phyloP scores from a whole-genome alignment of 2,113 vertebrate genomes.

The Pelecanoides urinatrix region DNA sequence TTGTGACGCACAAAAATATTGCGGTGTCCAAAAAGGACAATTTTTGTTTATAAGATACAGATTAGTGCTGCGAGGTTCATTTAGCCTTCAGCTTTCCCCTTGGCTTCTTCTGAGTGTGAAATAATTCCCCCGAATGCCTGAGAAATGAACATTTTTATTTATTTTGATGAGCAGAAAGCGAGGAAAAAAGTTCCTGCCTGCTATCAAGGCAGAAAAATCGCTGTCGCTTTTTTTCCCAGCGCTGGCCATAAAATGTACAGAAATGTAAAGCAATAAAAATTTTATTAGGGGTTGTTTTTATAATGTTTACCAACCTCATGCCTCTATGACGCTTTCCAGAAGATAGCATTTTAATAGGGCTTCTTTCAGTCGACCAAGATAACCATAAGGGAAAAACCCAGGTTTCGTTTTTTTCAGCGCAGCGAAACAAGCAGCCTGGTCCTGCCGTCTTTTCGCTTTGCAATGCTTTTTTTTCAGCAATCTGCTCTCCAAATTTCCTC shows the following conservation, averaged over 20 bases:
- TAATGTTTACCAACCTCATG: slow-evolving; percentile 46
- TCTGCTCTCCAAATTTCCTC: not conserved
- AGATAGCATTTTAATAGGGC: slow-evolving; percentile 44
- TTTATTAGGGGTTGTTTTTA: slow-evolving; percentile 16
- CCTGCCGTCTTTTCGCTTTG: not conserved
- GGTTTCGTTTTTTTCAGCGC: not conserved
- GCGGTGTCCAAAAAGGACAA: not conserved
- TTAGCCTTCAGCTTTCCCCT: not conserved
- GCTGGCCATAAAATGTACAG: slow-evolving; percentile 39
- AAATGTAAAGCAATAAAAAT: slow-evolving; percentile 56
- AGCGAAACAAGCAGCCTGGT: not conserved
- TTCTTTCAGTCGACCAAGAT: not conserved
- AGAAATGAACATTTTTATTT: slow-evolving; percentile 14
- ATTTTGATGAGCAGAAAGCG: slow-evolving; percentile 26
- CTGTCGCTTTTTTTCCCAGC: not conserved
- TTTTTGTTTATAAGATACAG: not conserved
- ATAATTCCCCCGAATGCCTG: not conserved
- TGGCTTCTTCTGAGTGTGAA: not conserved
- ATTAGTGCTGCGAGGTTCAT: not conserved
- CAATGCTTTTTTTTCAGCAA: not conserved
- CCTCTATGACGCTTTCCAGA: slow-evolving; percentile 55
- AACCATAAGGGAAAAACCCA: not conserved
- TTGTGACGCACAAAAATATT: not conserved
- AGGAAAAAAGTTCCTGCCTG: not conserved
- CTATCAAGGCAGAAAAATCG: not conserved